phyloP scores from a whole-genome alignment of 2,113 vertebrate genomes.

The Chlorodrepanis virens region DNA sequence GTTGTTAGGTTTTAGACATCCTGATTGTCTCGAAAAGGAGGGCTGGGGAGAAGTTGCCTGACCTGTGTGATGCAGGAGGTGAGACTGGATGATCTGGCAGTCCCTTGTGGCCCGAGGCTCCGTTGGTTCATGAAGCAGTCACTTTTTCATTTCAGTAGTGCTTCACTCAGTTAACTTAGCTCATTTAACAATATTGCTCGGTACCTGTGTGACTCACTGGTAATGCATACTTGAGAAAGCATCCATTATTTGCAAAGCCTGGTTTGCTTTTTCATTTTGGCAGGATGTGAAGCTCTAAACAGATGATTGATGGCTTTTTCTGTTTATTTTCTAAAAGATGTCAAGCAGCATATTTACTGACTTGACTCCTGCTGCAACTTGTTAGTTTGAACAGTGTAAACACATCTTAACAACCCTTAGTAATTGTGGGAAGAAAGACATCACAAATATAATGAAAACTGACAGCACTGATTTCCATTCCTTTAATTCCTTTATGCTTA shows the following conservation, averaged over 20 bases:
- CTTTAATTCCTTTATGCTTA: neutral
- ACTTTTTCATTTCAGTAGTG: slow-evolving; percentile 52
- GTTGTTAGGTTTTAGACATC: neutral
- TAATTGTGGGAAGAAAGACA: slow-evolving; percentile 49
- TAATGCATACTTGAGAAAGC: slow-evolving; percentile 40
- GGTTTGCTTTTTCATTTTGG: slow-evolving; percentile 13
- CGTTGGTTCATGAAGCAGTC: neutral
- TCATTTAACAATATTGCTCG: slow-evolving; percentile 57
- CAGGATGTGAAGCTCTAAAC: slow-evolving; percentile 44
- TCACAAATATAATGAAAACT: slow-evolving; percentile 58
- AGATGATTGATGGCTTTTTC: slow-evolving; percentile 54
- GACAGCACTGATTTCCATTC: slow-evolving; percentile 55
- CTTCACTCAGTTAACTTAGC: slow-evolving; percentile 51
- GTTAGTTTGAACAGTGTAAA: slow-evolving; percentile 63
- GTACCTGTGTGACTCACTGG: neutral
- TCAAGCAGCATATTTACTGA: slow-evolving; percentile 69
- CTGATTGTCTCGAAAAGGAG: neutral
- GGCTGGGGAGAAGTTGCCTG: neutral
- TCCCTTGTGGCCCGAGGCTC: neutral
- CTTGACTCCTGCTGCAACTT: slow-evolving; percentile 47
- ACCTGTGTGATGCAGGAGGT: neutral
- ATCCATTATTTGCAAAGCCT: slow-evolving; percentile 36
- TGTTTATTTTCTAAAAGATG: slow-evolving; percentile 72
- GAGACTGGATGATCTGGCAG: neutral
- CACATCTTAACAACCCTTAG: slow-evolving; percentile 53